These are phyloP conservation scores for Alcedo quadribrachys DNA, from an alignment of 2,797 vertebrate genomes.

Conservation along the genomic window DNA sequence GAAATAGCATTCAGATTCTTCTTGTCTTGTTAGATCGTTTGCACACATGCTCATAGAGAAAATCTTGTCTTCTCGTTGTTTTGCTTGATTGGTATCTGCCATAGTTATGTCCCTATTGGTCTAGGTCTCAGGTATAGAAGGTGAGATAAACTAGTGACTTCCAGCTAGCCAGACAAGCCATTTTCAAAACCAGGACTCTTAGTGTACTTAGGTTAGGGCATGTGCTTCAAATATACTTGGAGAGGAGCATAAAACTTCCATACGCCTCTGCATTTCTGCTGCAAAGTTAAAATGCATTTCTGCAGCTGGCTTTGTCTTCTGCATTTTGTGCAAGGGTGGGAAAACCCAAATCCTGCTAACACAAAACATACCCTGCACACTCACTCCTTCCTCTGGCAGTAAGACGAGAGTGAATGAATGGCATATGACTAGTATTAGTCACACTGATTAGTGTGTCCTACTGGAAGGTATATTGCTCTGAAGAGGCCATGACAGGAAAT, in stretches of 20 bases:
- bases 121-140: not conserved
- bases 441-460: not conserved
- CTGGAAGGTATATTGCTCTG: not conserved
- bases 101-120: not conserved
- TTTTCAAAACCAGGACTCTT: not conserved
- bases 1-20: not conserved
- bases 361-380: not conserved
- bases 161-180: not conserved
- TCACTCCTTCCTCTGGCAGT: slow-evolving; percentile 35
- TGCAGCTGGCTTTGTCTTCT: not conserved
- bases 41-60: not conserved
- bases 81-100: not conserved
- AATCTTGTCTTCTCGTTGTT: not conserved
- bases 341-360: slow-evolving; percentile 17
- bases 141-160: not conserved
- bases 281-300: not conserved
- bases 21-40: not conserved
- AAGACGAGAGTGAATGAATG: not conserved
- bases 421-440: not conserved
- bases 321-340: not conserved
- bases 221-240: not conserved
- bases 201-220: not conserved
- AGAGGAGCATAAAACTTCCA: not conserved
- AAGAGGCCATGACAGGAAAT: not conserved
- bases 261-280: not conserved